Conservation (phyloP, 2,888 invertebrate species). For the Megastigmus dorsalis region DNA sequence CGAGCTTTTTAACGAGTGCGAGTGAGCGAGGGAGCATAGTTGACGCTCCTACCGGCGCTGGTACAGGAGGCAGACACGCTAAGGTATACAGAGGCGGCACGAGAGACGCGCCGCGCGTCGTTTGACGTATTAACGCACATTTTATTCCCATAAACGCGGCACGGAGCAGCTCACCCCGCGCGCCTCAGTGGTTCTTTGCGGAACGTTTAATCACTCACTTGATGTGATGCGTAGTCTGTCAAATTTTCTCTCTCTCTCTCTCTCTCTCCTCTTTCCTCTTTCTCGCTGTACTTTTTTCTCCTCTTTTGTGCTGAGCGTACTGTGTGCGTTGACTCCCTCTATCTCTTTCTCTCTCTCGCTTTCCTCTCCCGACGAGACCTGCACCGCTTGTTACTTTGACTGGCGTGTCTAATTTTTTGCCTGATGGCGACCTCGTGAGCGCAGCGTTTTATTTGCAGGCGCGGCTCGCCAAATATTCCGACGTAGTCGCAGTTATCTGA, state of each 20-base stretch:
- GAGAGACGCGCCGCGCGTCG: neutral
- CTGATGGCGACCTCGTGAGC: too few relatives aligned
- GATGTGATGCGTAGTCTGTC: neutral
- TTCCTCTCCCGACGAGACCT: too few relatives aligned
- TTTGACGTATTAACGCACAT: slow-evolving; percentile 64
- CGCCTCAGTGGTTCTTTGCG: neutral
- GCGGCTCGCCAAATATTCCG: too few relatives aligned
- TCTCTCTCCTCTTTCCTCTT: neutral
- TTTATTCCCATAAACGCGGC: slow-evolving; percentile 20
- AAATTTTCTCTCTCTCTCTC: neutral
- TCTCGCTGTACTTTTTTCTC: neutral
- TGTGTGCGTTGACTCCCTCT: neutral
- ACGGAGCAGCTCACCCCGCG: too few relatives aligned
- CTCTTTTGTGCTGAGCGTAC: neutral
- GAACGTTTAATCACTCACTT: slow-evolving; percentile 16
- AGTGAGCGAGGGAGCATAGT: neutral
- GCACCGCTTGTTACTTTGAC: too few relatives aligned
- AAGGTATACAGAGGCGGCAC: neutral
- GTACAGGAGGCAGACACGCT: neutral
- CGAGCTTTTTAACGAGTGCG: slow-evolving; percentile 6
- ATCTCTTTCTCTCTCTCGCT: neutral
- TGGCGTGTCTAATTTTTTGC: too few relatives aligned
- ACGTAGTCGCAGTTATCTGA: too few relatives aligned
- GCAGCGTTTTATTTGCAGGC: too few relatives aligned
- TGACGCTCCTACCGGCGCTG: neutral